Base-by-base conservation (phyloP, 2,797 vertebrate genomes). In the Muscicapa striata region DNA sequence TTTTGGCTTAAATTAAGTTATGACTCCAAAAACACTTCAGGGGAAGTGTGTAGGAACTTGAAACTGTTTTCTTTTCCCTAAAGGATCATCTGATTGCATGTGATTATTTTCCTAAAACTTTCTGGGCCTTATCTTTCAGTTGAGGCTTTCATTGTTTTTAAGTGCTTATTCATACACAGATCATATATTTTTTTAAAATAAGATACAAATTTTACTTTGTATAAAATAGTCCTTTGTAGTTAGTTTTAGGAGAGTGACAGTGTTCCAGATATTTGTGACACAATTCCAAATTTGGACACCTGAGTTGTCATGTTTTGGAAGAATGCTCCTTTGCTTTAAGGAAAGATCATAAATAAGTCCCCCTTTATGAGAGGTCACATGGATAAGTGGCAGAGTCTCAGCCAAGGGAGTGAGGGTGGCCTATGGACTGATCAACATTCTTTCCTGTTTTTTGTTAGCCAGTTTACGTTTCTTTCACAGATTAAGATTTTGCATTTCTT, bases 201-300 rank as follows among this genome's bases (percentile, higher is more conserved):
- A 90, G 29, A 43, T 43, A 36, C 1, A 4, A 62, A 43, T 69
- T 87, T 69, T 84, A 38, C 36, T 84, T 64, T 1, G 0, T 30
- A 10, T 89, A 55, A 89, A 92, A 85, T 26, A 91, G 11, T 69
- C 79, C 91, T 95, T 86, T 95, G 82, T 91, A 84, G 82, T 84
- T 54, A 55, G 24, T 90, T 91, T 80, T 61, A 68, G 49, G 43
- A 86, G 70, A 17, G 30, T 88, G 63, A 66, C 58, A 68, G n/a
- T 66, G 82, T 87, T 92, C 17, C 43, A 88, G 34, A 66, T 86
- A 72, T 64, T 91, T 89, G 30, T 80, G 83, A 89, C 38, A 46
- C 41, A 81, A 15, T 55, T 87, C 82, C 87, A 84, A 93, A 90
- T 94, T 95, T 95, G 93, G 94, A 81, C 36, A 94, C 94, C 85